Evolutionary conservation across 2,113 vertebrate genomes (phyloP).

Genomic region (Syngnathus typhle): DNA sequence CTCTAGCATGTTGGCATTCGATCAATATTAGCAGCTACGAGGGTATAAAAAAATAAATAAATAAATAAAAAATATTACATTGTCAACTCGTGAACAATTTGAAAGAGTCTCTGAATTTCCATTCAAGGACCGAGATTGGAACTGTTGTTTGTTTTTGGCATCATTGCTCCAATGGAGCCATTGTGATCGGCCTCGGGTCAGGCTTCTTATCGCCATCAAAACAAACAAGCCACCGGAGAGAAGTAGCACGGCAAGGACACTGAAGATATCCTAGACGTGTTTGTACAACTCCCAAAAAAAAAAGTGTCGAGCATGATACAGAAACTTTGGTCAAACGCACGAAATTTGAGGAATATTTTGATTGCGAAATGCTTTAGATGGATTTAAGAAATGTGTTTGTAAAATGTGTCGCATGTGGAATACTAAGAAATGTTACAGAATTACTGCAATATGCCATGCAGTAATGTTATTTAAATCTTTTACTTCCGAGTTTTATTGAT

Average conservation of each 20-base stretch:
- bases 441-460: neutral
- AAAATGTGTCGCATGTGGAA: too few relatives aligned
- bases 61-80: neutral
- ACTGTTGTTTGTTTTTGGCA: neutral
- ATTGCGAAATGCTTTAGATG: too few relatives aligned
- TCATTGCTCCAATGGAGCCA: constrained; percentile 40
- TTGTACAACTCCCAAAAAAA: neutral
- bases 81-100: neutral
- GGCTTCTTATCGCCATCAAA: constrained; percentile 52
- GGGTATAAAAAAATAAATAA: too few relatives aligned
- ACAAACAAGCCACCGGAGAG: constrained; percentile 19
- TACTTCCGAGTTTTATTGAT: neutral
- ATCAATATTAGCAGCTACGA: neutral
- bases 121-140: neutral
- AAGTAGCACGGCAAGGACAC: neutral
- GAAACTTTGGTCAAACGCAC: neutral
- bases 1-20: too few relatives aligned
- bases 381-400: too few relatives aligned
- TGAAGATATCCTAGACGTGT: neutral
- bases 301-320: neutral
- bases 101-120: neutral
- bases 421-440: neutral
- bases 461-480: neutral
- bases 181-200: constrained; percentile 43
- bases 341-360: too few relatives aligned